These are phyloP conservation scores for Arrhopalites spinosus DNA, from an alignment of 2,888 invertebrate genomes.

Conservation along the genomic window DNA sequence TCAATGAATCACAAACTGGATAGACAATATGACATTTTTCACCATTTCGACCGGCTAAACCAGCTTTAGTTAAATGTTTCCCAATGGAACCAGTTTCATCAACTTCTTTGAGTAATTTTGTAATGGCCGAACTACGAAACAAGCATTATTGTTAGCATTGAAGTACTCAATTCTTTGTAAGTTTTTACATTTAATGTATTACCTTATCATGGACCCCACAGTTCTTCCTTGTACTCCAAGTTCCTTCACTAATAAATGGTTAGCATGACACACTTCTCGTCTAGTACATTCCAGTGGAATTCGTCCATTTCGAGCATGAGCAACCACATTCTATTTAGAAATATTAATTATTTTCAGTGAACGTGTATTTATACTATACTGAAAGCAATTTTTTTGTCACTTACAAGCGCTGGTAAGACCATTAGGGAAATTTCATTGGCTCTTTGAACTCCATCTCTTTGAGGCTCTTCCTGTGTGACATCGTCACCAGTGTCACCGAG, in stretches of 20 bases:
- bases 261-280: conserved; percentile 47
- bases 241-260: conserved; percentile 42
- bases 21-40: conserved; percentile 11
- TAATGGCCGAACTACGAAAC: conserved; percentile 21
- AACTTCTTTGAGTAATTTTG: conserved; percentile 21
- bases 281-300: conserved; percentile 50
- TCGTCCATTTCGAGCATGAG: conserved; percentile 49
- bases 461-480: neutral
- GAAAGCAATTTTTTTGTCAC: neutral
- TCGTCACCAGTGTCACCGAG: neutral
- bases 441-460: conserved; percentile 9
- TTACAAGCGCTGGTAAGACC: conserved; percentile 12
- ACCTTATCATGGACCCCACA: conserved; percentile 28
- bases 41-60: conserved; percentile 22
- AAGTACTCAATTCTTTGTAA: neutral
- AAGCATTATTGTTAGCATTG: neutral
- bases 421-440: conserved; percentile 2
- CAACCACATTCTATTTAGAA: conserved; percentile 46
- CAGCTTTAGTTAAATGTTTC: conserved; percentile 11
- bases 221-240: conserved; percentile 42
- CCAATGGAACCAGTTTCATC: conserved; percentile 17
- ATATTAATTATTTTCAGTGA: neutral
- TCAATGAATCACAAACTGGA: conserved; percentile 12
- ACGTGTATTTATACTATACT: neutral
- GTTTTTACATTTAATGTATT: neutral